phyloP scores from a whole-genome alignment of 37 sponge, comb jelly and placozoan genomes.

The Oscarella lobularis region DNA sequence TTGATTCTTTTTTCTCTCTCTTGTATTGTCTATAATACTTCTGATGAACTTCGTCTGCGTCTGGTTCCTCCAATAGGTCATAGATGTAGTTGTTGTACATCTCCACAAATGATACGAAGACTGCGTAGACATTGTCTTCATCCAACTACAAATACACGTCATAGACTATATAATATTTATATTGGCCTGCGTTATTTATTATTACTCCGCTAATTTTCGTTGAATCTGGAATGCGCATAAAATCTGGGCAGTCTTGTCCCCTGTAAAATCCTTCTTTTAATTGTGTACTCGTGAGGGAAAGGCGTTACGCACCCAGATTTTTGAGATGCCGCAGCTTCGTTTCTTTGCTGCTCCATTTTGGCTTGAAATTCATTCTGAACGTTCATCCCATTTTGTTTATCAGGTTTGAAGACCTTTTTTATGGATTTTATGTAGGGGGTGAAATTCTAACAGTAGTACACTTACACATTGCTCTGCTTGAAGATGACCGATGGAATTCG shows the following conservation, averaged over 20 bases:
- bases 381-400: slow-evolving; percentile 54
- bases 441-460: too few relatives aligned
- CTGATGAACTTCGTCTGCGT: slow-evolving; percentile 6
- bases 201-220: background rate
- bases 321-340: background rate
- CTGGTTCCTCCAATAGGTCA: slow-evolving; percentile 82
- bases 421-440: too few relatives aligned
- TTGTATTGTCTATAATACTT: background rate
- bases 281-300: too few relatives aligned
- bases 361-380: slow-evolving; percentile 64
- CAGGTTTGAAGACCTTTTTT: slow-evolving; percentile 80
- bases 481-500: slow-evolving; percentile 75
- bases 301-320: too few relatives aligned
- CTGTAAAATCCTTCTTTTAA: too few relatives aligned
- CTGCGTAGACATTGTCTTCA: slow-evolving; percentile 80
- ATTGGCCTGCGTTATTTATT: too few relatives aligned
- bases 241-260: background rate
- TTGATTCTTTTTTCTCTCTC: too few relatives aligned
- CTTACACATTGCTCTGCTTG: slow-evolving; percentile 81
- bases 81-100: slow-evolving; percentile 96
- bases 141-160: slow-evolving; percentile 25
- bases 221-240: background rate
- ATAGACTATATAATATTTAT: background rate
- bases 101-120: slow-evolving; percentile 90
- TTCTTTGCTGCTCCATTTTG: slow-evolving; percentile 9